These are phyloP conservation scores for Cerastis rubricosa DNA, from an alignment of 2,888 invertebrate species.

Conservation along the genomic window DNA sequence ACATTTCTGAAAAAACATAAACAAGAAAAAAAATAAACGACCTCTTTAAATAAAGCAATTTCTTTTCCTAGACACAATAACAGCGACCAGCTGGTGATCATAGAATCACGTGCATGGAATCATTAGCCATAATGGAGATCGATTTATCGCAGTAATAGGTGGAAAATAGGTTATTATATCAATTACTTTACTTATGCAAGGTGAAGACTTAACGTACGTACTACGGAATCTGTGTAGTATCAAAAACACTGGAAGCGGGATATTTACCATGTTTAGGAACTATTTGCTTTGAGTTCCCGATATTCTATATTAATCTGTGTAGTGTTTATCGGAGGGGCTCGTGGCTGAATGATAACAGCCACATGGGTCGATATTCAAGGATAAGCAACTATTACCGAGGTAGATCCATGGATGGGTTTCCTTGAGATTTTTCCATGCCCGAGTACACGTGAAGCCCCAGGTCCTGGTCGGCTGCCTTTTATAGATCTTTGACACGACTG, in stretches of 20 bases:
- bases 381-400: not conserved
- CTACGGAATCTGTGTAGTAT: not conserved
- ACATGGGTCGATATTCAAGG: not conserved
- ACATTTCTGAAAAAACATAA: not conserved
- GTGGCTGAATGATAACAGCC: not conserved
- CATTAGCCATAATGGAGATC: slow-evolving; percentile 39
- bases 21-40: slow-evolving; percentile 17
- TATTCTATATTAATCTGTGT: no score
- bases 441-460: no score
- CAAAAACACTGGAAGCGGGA: no score
- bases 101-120: slow-evolving; percentile 29
- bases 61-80: slow-evolving; percentile 31
- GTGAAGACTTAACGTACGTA: not conserved
- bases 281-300: no score
- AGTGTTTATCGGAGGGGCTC: not conserved
- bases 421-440: no score
- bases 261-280: no score
- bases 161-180: slow-evolving; percentile 27
- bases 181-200: slow-evolving; percentile 15
- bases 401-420: not conserved
- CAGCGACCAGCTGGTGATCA: slow-evolving; percentile 6
- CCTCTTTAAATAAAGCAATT: slow-evolving; percentile 17
- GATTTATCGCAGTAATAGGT: slow-evolving; percentile 17
- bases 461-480: no score
- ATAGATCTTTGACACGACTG: no score